Evolutionary conservation across 2,113 vertebrate genomes (phyloP), one percentile per base, ranked within the genome.

Genomic region (Myrmophylax atrothorax): DNA sequence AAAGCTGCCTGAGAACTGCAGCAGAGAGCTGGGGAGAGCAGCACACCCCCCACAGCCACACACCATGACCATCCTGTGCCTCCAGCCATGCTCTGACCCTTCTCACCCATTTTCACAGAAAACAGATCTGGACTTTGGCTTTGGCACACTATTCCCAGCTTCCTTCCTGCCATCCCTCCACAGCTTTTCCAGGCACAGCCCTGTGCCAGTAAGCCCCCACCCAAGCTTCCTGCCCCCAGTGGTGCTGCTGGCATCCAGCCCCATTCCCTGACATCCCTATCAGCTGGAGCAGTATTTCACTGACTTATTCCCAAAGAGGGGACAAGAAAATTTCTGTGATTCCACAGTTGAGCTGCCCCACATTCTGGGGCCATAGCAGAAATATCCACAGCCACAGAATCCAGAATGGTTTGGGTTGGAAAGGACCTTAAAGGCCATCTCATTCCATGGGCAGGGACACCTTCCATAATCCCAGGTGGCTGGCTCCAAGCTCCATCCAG

Each of bases 1-100:
- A 46, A 40, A 58, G n/a, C 22, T 2, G 1, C n/a, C 14, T 0
- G 12, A 35, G 59, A 29, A 10, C 5, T 0, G 9, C 11, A 2
- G 56, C 28, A 5, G 1, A 3, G 2, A 1, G 38, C 44, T 15
- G 1, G 8, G 3, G n/a, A 0, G 2, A 22, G n/a, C 46, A 18
- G 60, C 78, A 37, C 64, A 44, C 2, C 14, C 9, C 29, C 0
- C 31, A 8, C 14, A 3, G 47, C 4, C 38, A 64, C 62, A 22
- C 29, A 12, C 31, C 10, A 15, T 2, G 42, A 10, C 77, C 10
- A 3, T 50, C 63, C 55, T 2, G 16, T 3, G 50, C 3, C 46
- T 69, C 29, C 40, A 6, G 50, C 40, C 40, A 3, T 1, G 0
- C 35, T 55, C 38, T 20, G 23, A 14, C 31, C 47, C 22, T 46